Percentiles rank a stretch among this genome's conserved stretches.
phyloP scores from a whole-genome alignment of 1,140 invertebrate species.

The Drosophila carrolli region DNA sequence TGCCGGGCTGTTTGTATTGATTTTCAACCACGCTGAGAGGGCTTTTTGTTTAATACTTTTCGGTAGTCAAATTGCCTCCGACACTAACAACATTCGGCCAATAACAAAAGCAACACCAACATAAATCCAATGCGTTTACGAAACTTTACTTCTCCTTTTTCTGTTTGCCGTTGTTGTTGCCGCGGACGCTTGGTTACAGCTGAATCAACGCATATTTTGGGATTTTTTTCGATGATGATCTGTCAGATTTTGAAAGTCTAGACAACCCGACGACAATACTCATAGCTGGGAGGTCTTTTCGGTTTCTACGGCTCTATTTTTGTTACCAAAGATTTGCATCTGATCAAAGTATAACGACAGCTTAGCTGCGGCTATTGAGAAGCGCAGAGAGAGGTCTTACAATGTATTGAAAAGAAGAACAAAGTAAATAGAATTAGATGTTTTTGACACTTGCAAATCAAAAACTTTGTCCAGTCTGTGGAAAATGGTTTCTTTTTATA shows the following conservation, averaged over 20 bases:
- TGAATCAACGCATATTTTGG: slow-evolving; percentile 67
- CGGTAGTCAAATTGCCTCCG: slow-evolving; percentile 71
- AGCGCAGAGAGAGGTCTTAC: not conserved
- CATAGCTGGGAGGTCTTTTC: slow-evolving; percentile 15
- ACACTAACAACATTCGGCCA: slow-evolving; percentile 39
- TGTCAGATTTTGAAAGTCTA: slow-evolving; percentile 61
- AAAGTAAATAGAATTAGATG: not conserved
- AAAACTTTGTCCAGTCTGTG: not conserved
- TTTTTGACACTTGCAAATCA: not conserved
- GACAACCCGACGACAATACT: slow-evolving; percentile 51
- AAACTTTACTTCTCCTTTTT: slow-evolving; percentile 39
- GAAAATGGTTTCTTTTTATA: no score
- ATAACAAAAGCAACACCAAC: slow-evolving; percentile 2
- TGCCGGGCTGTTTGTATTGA: slow-evolving; percentile 61
- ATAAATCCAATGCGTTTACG: slow-evolving; percentile 56
- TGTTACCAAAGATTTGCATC: slow-evolving; percentile 30
- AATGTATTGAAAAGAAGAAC: not conserved
- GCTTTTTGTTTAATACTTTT: slow-evolving; percentile 80
- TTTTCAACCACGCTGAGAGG: slow-evolving; percentile 57
- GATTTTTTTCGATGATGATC: slow-evolving; percentile 41
- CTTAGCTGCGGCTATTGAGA: slow-evolving; percentile 4
- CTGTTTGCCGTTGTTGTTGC: slow-evolving; percentile 13
- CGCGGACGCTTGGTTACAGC: slow-evolving; percentile 30
- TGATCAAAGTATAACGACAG: slow-evolving; percentile 28
- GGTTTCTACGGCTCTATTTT: slow-evolving; percentile 1